phyloP scores from a whole-genome alignment of 2,113 vertebrate genomes.

The Sardina pilchardus region DNA sequence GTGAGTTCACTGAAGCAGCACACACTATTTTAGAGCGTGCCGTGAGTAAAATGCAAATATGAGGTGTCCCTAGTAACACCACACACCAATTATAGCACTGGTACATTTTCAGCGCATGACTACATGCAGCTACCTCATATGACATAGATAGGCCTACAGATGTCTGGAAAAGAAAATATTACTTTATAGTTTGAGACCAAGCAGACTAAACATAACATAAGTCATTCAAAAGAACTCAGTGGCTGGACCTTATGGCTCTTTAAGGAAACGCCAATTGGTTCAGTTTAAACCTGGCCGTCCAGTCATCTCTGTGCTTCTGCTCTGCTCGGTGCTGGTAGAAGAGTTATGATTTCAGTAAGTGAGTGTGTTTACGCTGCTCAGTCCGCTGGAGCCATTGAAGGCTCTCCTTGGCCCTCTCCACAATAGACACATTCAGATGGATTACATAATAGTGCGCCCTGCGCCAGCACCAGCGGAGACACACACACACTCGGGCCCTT shows the following conservation, averaged over 20 bases:
- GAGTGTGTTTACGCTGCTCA: background rate
- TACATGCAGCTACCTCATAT: background rate
- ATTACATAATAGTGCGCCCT: background rate
- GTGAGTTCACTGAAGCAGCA: background rate
- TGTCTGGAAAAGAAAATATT: background rate
- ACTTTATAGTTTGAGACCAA: background rate
- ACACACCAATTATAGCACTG: background rate
- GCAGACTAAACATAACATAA: background rate
- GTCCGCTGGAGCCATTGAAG: background rate
- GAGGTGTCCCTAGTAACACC: background rate
- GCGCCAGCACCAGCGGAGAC: background rate
- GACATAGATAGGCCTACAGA: background rate
- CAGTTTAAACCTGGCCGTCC: background rate
- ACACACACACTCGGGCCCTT: constrained; percentile 1
- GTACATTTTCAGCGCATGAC: background rate
- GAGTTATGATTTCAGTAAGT: background rate
- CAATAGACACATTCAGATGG: background rate
- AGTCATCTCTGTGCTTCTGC: background rate
- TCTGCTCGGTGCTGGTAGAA: background rate
- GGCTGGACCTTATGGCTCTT: background rate
- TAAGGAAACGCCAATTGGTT: background rate
- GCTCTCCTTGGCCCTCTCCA: background rate
- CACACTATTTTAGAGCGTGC: background rate
- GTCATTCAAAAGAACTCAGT: background rate
- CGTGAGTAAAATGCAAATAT: background rate